Percentiles rank a stretch among this genome's conserved stretches.
These are phyloP conservation scores for Zaprionus obscuricornis DNA, from an alignment of 2,888 invertebrate species.

Conservation along the genomic window DNA sequence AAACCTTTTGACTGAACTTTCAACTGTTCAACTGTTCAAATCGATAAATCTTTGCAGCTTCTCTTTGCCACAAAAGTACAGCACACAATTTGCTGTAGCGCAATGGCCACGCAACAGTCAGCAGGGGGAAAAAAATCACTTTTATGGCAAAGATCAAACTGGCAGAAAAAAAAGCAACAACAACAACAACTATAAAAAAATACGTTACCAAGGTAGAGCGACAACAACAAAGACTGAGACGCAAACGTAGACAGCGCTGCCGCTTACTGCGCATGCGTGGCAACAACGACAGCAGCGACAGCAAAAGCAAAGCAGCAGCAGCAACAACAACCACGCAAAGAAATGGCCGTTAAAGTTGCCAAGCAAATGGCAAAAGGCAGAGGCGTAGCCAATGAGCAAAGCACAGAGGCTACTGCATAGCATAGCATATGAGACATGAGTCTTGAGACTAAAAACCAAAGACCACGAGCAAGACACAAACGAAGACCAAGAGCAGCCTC, in stretches of 20 bases:
- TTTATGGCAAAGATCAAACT: conserved; percentile 76
- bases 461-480: conserved; percentile 20
- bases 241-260: conserved; percentile 37
- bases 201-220: conserved; percentile 76
- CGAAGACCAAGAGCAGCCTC: conserved; percentile 2
- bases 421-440: too few relatives aligned
- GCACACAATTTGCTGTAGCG: conserved; percentile 69
- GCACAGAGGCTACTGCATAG: conserved; percentile 48
- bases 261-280: conserved; percentile 55
- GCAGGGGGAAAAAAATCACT: conserved; percentile 67
- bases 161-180: conserved; percentile 55
- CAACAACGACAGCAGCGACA: conserved; percentile 42
- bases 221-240: conserved; percentile 31
- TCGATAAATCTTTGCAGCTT: conserved; percentile 47
- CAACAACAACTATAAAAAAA: conserved; percentile 50
- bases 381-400: conserved; percentile 64
- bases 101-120: conserved; percentile 65
- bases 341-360: conserved; percentile 76
- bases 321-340: conserved; percentile 43
- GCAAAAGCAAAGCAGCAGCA: conserved; percentile 17
- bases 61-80: conserved; percentile 60
- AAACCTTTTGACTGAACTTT: conserved; percentile 40
- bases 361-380: conserved; percentile 72
- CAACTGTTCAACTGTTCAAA: conserved; percentile 31
- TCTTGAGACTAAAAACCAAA: too few relatives aligned